These are phyloP conservation scores for Cyanoderma ruficeps DNA, from an alignment of 2,113 vertebrate genomes.

Conservation along the genomic window DNA sequence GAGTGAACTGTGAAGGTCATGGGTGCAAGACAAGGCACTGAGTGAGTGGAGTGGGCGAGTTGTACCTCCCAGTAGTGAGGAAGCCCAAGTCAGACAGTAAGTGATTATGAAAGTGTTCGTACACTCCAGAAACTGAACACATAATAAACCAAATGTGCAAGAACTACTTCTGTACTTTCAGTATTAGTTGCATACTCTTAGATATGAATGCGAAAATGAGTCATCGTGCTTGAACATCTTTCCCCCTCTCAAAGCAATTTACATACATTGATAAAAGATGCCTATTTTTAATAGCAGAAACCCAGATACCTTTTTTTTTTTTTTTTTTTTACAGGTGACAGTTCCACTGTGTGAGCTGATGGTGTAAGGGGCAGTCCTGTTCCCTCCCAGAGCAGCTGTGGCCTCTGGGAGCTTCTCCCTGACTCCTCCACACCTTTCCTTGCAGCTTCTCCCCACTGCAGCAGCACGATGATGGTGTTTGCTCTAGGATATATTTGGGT, in stretches of 20 bases:
- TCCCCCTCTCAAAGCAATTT: slow-evolving; percentile 17
- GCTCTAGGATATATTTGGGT: not conserved
- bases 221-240: slow-evolving; percentile 36
- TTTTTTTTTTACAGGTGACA: not conserved
- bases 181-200: slow-evolving; percentile 23
- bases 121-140: not conserved
- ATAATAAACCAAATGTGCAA: slow-evolving; percentile 9
- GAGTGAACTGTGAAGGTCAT: not conserved
- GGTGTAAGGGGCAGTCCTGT: not conserved
- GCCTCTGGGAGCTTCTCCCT: not conserved
- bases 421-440: not conserved
- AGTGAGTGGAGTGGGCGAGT: not conserved
- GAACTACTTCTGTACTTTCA: not conserved
- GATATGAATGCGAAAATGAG: slow-evolving; percentile 29
- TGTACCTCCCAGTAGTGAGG: slow-evolving; percentile 6
- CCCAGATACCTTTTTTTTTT: not conserved
- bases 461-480: not conserved
- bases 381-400: too few species aligned
- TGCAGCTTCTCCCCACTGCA: not conserved
- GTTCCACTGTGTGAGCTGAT: not conserved
- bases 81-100: slow-evolving; percentile 17
- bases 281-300: slow-evolving; percentile 44
- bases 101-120: not conserved
- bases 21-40: not conserved
- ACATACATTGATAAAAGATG: slow-evolving; percentile 29